Percentiles rank a stretch among this genome's conserved stretches.
phyloP scores from a whole-genome alignment of 1,140 invertebrate species.

The Ceratina australensis region DNA sequence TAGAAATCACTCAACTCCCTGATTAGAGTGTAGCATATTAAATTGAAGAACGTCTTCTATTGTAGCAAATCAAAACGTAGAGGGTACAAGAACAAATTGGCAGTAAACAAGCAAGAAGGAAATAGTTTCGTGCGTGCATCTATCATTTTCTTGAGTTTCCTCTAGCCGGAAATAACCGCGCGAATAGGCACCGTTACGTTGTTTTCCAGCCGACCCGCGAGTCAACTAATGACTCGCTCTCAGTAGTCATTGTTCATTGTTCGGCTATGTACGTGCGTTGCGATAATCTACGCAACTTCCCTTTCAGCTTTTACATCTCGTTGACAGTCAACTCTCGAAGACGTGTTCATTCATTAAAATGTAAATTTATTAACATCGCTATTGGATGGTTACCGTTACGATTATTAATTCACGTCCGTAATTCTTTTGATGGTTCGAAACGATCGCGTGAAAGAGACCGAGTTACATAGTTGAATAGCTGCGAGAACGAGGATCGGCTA shows the following conservation, averaged over 20 bases:
- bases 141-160: slow-evolving; percentile 15
- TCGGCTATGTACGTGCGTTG: slow-evolving; percentile 37
- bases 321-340: no score
- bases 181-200: slow-evolving; percentile 27
- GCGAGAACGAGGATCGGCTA: slow-evolving; percentile 15
- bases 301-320: slow-evolving; percentile 21
- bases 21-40: no score
- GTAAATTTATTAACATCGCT: no score
- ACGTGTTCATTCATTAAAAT: not conserved
- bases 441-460: slow-evolving; percentile 18
- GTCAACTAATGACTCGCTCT: slow-evolving; percentile 41
- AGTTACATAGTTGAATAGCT: slow-evolving; percentile 18
- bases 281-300: slow-evolving; percentile 48
- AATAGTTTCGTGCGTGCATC: not conserved
- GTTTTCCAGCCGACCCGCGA: slow-evolving; percentile 22
- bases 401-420: no score
- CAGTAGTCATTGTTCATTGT: slow-evolving; percentile 51
- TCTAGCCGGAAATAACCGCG: slow-evolving; percentile 25
- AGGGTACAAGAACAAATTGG: not conserved
- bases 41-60: not conserved
- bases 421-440: not conserved
- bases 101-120: not conserved
- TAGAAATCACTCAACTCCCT: no score
- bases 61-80: not conserved
- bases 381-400: no score